Evolutionary conservation across 2,888 invertebrate species (phyloP).

Genomic region (Timema cristinae): DNA sequence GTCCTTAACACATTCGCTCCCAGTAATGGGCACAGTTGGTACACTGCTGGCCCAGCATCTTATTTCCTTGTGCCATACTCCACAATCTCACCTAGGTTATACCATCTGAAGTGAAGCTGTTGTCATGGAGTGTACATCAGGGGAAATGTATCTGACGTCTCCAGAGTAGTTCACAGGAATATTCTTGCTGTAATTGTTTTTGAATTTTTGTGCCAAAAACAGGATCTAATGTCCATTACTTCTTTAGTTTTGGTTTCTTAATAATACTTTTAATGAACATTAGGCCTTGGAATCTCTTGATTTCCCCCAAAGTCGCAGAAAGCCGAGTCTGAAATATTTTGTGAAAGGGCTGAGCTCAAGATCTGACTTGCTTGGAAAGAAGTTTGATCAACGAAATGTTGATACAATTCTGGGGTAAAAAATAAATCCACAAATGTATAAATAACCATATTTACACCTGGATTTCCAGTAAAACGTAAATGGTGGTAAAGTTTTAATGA

Average conservation of each 20-base stretch:
- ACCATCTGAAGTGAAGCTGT: constrained; percentile 32
- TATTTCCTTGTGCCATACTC: constrained; percentile 32
- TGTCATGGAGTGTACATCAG: constrained; percentile 29
- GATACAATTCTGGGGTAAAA: background rate
- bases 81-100: constrained; percentile 27
- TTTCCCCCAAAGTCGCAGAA: background rate
- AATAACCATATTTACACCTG: too few species aligned
- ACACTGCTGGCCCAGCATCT: too few species aligned
- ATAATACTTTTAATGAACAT: background rate
- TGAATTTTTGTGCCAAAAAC: background rate
- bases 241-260: background rate
- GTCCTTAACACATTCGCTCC: too few species aligned
- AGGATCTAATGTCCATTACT: background rate
- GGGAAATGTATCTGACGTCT: too few species aligned
- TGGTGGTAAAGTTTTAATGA: too few species aligned
- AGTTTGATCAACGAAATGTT: background rate
- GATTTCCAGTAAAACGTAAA: too few species aligned
- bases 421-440: background rate
- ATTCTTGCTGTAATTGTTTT: too few species aligned
- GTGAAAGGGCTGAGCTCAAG: background rate
- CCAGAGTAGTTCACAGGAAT: too few species aligned
- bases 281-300: background rate
- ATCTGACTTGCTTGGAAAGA: too few species aligned
- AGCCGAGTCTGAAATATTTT: background rate
- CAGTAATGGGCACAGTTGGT: too few species aligned